phyloP scores from a whole-genome alignment of 2,888 invertebrate genomes.

The Athripsodes cinereus region DNA sequence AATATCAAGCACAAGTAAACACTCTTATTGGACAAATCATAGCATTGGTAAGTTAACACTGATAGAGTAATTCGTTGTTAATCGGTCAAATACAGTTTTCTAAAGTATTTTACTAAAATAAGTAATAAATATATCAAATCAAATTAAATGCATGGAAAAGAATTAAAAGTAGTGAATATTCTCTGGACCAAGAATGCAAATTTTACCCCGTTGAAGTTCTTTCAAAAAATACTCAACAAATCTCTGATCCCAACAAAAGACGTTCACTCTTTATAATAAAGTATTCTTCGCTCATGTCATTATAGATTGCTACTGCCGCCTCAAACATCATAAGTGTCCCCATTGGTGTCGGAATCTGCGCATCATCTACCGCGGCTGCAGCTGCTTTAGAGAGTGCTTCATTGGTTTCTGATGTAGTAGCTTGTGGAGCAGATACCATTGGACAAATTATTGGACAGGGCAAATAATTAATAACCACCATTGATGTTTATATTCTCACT shows the following conservation, averaged over 20 bases:
- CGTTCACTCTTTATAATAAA: not conserved
- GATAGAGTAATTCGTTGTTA: too few relatives aligned
- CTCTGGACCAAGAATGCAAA: too few relatives aligned
- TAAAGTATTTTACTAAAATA: too few relatives aligned
- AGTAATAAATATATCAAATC: too few relatives aligned
- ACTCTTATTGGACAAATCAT: not conserved
- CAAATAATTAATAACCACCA: too few relatives aligned
- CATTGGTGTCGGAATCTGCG: not conserved
- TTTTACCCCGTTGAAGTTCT: not conserved
- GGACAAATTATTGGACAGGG: not conserved
- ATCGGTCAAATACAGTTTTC: too few relatives aligned
- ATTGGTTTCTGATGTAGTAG: not conserved
- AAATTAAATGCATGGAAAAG: too few relatives aligned
- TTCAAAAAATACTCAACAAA: not conserved
- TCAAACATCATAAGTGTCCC: not conserved
- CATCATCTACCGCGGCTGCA: not conserved
- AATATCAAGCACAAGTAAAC: not conserved
- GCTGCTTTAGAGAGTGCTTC: not conserved
- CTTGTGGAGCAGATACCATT: not conserved
- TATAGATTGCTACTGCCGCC: not conserved
- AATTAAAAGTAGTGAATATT: too few relatives aligned
- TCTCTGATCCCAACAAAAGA: not conserved
- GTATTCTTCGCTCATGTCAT: not conserved
- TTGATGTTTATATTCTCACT: too few relatives aligned
- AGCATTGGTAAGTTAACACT: conserved; percentile 8